Percentiles rank a stretch among this genome's conserved stretches.
Evolutionary conservation across 2,113 vertebrate genomes (phyloP).

Genomic region (Macaca mulatta): DNA sequence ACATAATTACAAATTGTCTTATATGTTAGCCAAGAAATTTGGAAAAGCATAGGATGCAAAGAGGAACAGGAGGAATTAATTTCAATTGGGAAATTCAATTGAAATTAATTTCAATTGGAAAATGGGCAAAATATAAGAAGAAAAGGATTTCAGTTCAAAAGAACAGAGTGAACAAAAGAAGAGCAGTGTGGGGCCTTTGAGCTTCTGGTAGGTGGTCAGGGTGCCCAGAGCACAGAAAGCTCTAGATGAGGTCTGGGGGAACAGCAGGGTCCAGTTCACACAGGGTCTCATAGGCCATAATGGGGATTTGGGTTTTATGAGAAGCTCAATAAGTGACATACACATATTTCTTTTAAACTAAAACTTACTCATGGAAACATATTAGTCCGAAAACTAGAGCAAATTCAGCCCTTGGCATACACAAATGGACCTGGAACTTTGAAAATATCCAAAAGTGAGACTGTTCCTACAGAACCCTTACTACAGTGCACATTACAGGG

Average conservation of each 20-base stretch:
- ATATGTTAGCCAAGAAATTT: neutral
- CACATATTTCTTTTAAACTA: neutral
- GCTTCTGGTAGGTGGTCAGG: neutral
- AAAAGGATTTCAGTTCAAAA: neutral
- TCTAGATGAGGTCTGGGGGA: fast-evolving
- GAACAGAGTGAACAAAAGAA: neutral
- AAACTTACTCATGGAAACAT: neutral
- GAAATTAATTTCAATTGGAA: neutral
- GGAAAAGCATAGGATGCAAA: neutral
- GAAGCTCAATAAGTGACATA: neutral
- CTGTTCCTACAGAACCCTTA: neutral
- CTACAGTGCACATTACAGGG: neutral
- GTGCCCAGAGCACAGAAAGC: neutral
- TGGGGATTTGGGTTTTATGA: neutral
- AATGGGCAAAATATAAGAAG: neutral
- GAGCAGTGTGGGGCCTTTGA: too few species aligned
- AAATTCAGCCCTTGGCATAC: neutral
- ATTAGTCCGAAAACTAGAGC: neutral
- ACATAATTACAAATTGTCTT: neutral
- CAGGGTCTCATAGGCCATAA: fast-evolving
- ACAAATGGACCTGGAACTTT: neutral
- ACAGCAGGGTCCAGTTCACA: fast-evolving
- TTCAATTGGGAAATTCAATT: neutral
- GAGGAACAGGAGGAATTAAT: neutral
- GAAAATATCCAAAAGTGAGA: neutral